phyloP scores from a whole-genome alignment of 2,113 vertebrate species.

The Stomatorhinus ivindoensis region DNA sequence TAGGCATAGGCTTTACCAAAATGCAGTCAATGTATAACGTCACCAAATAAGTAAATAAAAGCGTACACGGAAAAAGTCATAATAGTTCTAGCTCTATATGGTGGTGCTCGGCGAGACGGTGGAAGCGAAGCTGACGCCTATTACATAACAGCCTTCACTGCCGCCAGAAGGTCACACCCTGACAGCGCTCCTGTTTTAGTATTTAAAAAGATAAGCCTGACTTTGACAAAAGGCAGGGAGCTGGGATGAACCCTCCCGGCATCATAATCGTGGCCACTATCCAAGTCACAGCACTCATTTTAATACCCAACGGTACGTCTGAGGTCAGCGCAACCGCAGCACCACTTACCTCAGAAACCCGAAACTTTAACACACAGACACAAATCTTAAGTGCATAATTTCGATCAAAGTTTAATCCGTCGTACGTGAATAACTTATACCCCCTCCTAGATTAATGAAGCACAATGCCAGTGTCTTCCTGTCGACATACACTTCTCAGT shows the following conservation, averaged over 20 bases:
- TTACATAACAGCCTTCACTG: background rate
- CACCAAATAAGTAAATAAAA: background rate
- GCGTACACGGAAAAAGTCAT: background rate
- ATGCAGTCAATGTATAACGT: background rate
- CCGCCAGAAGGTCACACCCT: background rate
- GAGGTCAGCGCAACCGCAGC: background rate
- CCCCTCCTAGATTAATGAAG: constrained; percentile 11
- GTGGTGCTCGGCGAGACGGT: background rate
- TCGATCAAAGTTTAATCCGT: background rate
- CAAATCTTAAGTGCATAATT: background rate
- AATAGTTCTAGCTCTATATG: background rate
- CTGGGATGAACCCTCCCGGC: background rate
- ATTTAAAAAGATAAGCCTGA: background rate
- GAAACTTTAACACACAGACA: constrained; percentile 12
- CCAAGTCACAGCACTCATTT: background rate
- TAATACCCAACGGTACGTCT: background rate
- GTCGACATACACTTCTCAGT: constrained; percentile 47
- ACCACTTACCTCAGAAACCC: background rate
- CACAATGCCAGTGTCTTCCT: background rate
- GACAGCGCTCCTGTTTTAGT: background rate
- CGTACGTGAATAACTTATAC: background rate
- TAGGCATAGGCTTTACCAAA: background rate
- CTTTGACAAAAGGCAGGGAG: background rate
- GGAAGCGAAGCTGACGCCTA: background rate
- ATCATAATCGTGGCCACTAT: background rate